Evolutionary conservation across 2,113 vertebrate species (phyloP), one percentile per base, ranked within the genome.

Genomic region (Rhinichthys klamathensis): DNA sequence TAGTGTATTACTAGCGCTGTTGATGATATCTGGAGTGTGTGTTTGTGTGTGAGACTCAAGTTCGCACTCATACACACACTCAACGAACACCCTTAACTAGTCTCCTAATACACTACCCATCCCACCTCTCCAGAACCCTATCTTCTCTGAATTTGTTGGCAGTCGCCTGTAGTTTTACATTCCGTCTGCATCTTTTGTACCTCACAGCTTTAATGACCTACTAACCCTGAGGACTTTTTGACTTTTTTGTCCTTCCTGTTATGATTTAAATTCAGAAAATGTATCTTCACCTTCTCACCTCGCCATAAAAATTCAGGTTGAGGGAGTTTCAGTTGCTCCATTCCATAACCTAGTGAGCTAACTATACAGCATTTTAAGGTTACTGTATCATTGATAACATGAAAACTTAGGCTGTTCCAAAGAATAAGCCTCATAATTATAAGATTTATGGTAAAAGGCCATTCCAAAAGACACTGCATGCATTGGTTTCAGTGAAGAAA

Each of bases 41-140:
- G 13, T 83, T 38, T 83, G 74, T 67, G 44, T 77, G 79, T 61
- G 38, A 78, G 16, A 73, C 44, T 56, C 6, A 35, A 44, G 30
- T 67, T 49, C 51, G 25, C 70, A 65, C 87, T 72, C 72, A 85
- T 67, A 58, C 69, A 84, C 72, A 76, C 78, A 78, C 76, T 81
- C 81, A 61, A 49, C 25, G 15, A 18, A 30, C 65, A 70, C n/a
- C 80, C 69, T 82, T 88, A 86, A 86, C 77, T 82, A 63, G 46
- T 63, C 85, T 38, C n/a, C 82, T 84, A 86, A 88, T 84, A 81
- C n/a, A 54, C 49, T 77, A 72, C 69, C 72, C 78, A 49, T 86
- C 88, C 85, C 69, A 86, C 81, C 81, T 86, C 84, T 86, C 76
- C 60, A 76, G 76, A 88, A 58, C 51, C 38, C 60, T 41, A 18